Conservation (phyloP, 2,888 invertebrate genomes). For the Scrobipalpa costella region DNA sequence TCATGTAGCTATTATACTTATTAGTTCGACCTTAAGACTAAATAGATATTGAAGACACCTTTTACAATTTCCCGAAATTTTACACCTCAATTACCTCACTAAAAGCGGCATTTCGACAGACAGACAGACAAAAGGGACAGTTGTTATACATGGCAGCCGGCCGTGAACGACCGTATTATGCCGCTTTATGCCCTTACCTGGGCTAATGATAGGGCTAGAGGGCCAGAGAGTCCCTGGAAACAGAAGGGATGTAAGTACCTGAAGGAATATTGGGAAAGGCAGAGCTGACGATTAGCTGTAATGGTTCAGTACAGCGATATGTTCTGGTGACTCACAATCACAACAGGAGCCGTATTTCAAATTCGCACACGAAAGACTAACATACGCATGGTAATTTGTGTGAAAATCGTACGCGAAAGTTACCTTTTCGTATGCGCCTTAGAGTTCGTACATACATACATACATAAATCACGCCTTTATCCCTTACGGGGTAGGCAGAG, state of each 20-base stretch:
- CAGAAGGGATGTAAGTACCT: slow-evolving; percentile 2
- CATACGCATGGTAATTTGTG: too few species aligned
- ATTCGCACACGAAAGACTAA: too few species aligned
- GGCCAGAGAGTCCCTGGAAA: background rate
- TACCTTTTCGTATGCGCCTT: too few species aligned
- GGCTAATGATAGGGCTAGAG: slow-evolving; percentile 19
- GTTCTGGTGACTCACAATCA: too few species aligned
- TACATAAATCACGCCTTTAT: too few species aligned
- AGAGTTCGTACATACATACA: too few species aligned
- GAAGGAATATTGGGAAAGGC: background rate
- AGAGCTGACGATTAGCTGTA: background rate
- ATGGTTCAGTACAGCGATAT: too few species aligned
- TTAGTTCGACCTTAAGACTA: too few species aligned
- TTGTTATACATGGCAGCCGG: slow-evolving; percentile 14
- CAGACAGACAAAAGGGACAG: slow-evolving; percentile 17
- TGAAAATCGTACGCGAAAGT: too few species aligned
- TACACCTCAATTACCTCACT: slow-evolving; percentile 6
- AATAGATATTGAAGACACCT: background rate
- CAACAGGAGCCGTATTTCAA: too few species aligned
- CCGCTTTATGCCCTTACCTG: slow-evolving; percentile 13
- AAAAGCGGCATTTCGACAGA: background rate
- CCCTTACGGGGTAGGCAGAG: too few species aligned
- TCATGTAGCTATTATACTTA: too few species aligned
- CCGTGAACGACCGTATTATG: slow-evolving; percentile 8
- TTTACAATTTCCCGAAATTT: slow-evolving; percentile 1